phyloP scores from a whole-genome alignment of 2,113 vertebrate genomes.

The Stomatorhinus ivindoensis region DNA sequence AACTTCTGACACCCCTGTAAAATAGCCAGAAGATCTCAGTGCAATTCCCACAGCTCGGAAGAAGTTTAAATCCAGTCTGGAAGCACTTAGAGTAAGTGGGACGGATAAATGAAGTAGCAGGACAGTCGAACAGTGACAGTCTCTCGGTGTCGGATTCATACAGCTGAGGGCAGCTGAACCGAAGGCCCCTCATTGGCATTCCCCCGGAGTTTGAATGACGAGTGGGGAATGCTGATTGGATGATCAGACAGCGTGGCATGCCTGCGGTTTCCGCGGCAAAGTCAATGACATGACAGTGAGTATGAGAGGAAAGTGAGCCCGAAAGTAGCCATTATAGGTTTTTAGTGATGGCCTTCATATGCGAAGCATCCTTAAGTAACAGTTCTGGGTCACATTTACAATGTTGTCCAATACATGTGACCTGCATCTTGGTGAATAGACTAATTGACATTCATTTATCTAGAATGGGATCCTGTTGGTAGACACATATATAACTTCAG shows the following conservation, averaged over 20 bases:
- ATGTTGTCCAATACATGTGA: background rate
- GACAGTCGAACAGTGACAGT: conserved; percentile 35
- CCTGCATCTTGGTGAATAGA: background rate
- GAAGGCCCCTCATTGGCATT: conserved; percentile 3
- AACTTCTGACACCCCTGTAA: conserved; percentile 26
- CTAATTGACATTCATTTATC: background rate
- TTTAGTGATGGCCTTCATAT: background rate
- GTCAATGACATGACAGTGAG: conserved; percentile 50
- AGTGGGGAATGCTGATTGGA: conserved; percentile 52
- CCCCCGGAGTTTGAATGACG: conserved; percentile 49
- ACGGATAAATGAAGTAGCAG: conserved; percentile 45
- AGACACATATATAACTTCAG: background rate
- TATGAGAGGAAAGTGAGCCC: background rate
- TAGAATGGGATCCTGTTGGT: background rate
- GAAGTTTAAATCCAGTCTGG: conserved; percentile 37
- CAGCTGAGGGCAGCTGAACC: conserved; percentile 25
- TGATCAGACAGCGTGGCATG: conserved; percentile 59
- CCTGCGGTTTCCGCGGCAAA: conserved; percentile 54
- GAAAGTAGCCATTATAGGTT: background rate
- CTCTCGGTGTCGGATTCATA: conserved; percentile 48
- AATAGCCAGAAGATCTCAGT: conserved; percentile 22
- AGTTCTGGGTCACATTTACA: background rate
- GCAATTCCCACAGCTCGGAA: conserved; percentile 27
- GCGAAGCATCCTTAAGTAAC: background rate
- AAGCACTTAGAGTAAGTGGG: conserved; percentile 32